A percentile compares a stretch with the other conserved stretches of the same genome.
Evolutionary conservation across 2,113 vertebrate species (phyloP).

Genomic region (Ibidorhyncha struthersii): DNA sequence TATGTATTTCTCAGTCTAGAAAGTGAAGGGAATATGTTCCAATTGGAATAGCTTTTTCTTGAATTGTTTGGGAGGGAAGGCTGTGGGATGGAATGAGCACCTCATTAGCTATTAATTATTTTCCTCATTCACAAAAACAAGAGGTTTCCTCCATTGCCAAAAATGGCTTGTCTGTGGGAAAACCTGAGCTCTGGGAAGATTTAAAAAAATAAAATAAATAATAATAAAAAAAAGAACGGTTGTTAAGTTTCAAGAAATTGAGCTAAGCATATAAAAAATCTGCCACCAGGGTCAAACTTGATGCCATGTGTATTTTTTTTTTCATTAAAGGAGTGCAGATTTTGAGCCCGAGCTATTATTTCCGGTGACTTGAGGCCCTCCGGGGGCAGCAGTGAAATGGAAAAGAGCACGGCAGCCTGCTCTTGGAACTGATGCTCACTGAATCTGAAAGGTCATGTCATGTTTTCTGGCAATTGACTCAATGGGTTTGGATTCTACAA

Average conservation of each 20-base stretch:
- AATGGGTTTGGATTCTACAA: slow-evolving; percentile 92
- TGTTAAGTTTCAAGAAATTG: slow-evolving; percentile 62
- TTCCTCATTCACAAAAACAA: slow-evolving; percentile 10
- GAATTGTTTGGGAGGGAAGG: neutral
- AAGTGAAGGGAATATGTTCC: neutral
- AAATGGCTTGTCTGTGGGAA: neutral
- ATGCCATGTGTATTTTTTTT: slow-evolving; percentile 79
- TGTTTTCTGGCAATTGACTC: slow-evolving; percentile 98
- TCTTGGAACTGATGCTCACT: slow-evolving; percentile 88
- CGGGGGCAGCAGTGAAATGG: slow-evolving; percentile 87
- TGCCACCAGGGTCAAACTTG: slow-evolving; percentile 81
- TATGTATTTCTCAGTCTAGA: neutral
- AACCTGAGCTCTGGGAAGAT: neutral
- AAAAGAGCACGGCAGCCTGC: slow-evolving; percentile 88
- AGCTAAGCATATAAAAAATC: slow-evolving; percentile 65
- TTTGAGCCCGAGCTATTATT: slow-evolving; percentile 90
- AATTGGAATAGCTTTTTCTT: neutral
- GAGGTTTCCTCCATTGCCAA: neutral
- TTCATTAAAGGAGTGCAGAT: slow-evolving; percentile 86
- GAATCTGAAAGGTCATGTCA: slow-evolving; percentile 97
- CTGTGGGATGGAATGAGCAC: neutral
- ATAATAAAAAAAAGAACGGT: neutral
- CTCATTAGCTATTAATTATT: slow-evolving; percentile 55
- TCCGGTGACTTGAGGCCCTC: slow-evolving; percentile 88
- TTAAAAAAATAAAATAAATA: neutral